These are phyloP conservation scores for Patiria miniata DNA, from an alignment of 35 echinoderm and acorn worm species.

Conservation along the genomic window DNA sequence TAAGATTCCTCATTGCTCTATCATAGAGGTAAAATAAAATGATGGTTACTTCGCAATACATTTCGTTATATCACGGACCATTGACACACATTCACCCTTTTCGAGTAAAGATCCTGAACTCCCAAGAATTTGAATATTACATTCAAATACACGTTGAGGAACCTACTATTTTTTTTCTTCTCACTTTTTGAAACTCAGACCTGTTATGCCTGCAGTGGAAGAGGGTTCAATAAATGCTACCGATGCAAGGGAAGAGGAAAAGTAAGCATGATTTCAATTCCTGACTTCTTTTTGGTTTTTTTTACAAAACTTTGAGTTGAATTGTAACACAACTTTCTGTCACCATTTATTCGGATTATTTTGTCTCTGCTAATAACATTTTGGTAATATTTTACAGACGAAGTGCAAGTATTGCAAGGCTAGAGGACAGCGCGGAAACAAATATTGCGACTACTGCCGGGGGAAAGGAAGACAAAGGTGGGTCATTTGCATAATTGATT, in stretches of 20 bases:
- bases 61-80: background rate
- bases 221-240: conserved; percentile 51
- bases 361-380: background rate
- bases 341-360: background rate
- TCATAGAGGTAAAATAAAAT: background rate
- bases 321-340: no score
- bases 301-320: no score
- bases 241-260: conserved; percentile 43
- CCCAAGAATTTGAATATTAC: no score
- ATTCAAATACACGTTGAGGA: no score
- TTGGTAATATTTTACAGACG: conserved; percentile 28
- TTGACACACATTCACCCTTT: background rate
- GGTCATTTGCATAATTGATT: no score
- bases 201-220: conserved; percentile 47
- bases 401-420: conserved; percentile 54
- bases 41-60: no score
- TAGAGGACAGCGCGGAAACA: background rate
- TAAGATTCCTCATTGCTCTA: background rate
- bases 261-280: conserved; percentile 12
- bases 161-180: no score
- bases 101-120: background rate
- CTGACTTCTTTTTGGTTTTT: background rate
- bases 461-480: conserved; percentile 38
- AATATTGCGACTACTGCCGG: background rate
- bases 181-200: conserved; percentile 9